Conservation (phyloP, 1,140 invertebrate species). For the Megalopta genalis region DNA sequence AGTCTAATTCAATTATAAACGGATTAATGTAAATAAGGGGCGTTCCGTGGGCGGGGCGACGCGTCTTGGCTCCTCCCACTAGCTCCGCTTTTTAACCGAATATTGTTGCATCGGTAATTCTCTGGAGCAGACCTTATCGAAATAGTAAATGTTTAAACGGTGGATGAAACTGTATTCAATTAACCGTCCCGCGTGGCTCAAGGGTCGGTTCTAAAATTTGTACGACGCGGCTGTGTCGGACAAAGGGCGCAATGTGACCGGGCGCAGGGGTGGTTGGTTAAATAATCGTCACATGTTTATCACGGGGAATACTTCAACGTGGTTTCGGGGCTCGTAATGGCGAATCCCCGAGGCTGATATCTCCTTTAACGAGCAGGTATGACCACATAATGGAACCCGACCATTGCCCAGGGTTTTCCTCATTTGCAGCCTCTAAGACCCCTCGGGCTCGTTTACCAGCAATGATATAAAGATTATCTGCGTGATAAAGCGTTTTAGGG, state of each 20-base stretch:
- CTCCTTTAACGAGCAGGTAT: constrained; percentile 27
- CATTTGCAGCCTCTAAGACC: constrained; percentile 41
- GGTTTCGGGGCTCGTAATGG: not conserved
- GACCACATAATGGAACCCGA: constrained; percentile 56
- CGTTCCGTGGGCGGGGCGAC: no score
- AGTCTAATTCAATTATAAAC: no score
- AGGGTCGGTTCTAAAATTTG: not conserved
- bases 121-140: no score
- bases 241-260: not conserved
- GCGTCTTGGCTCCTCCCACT: no score
- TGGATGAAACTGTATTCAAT: not conserved
- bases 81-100: no score
- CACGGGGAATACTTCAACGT: constrained; percentile 3
- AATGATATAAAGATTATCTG: constrained; percentile 47
- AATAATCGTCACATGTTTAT: constrained; percentile 21
- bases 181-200: not conserved
- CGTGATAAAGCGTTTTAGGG: constrained; percentile 40
- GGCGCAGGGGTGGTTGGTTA: not conserved
- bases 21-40: no score
- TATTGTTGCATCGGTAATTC: no score
- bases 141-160: no score
- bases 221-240: not conserved
- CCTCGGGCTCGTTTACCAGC: constrained; percentile 16
- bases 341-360: constrained; percentile 9
- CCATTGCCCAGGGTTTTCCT: constrained; percentile 35